Conservation (phyloP, 2,797 vertebrate genomes). For the Leptatherina wallacei region DNA sequence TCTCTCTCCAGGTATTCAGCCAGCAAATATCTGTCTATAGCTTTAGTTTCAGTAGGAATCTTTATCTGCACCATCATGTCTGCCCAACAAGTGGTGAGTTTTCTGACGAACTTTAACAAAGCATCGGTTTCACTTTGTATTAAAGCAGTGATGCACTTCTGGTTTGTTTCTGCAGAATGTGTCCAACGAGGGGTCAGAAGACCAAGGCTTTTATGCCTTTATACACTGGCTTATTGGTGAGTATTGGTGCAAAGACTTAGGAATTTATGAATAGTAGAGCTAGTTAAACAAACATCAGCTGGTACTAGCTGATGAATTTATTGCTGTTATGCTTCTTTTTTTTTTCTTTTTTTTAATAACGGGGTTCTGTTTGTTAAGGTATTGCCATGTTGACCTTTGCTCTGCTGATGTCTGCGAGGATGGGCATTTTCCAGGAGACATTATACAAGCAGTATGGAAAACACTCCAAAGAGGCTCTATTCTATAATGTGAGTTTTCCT, state of each 20-base stretch:
- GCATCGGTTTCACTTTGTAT: not conserved
- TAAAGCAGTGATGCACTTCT: not conserved
- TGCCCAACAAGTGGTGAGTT: slow-evolving; percentile 96
- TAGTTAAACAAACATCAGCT: not conserved
- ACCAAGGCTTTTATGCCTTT: slow-evolving; percentile 85
- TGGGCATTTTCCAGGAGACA: slow-evolving; percentile 98
- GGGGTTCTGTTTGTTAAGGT: slow-evolving; percentile 77
- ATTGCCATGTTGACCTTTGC: slow-evolving; percentile 94
- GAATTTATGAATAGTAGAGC: not conserved
- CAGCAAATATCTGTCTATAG: slow-evolving; percentile 92
- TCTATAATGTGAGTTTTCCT: slow-evolving; percentile 90
- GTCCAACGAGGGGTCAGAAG: slow-evolving; percentile 75
- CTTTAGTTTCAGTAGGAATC: slow-evolving; percentile 92
- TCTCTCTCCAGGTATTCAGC: slow-evolving; percentile 86
- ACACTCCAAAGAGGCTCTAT: slow-evolving; percentile 94
- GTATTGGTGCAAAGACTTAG: slow-evolving; percentile 20
- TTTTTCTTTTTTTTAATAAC: not conserved
- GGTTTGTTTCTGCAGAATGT: slow-evolving; percentile 66
- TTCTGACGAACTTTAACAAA: not conserved
- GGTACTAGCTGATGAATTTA: not conserved
- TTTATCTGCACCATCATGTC: slow-evolving; percentile 98
- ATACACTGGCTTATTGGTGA: slow-evolving; percentile 92
- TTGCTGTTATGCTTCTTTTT: not conserved
- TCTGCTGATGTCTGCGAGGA: slow-evolving; percentile 95
- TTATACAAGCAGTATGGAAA: slow-evolving; percentile 93